These are phyloP conservation scores for Eilema sororculum DNA, from an alignment of 2,888 invertebrate genomes.

Conservation along the genomic window DNA sequence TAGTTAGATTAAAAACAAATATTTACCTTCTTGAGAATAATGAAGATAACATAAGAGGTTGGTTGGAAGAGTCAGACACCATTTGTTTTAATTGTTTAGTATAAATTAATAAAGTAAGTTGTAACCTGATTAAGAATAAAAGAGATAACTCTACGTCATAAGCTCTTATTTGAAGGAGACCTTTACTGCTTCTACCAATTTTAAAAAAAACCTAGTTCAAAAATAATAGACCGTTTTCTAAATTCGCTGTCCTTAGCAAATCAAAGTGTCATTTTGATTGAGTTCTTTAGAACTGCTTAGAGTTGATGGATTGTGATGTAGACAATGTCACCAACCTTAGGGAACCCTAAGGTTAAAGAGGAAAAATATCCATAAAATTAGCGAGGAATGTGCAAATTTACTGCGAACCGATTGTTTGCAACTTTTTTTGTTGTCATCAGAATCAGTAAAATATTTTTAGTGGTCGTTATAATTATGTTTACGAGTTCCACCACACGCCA, in stretches of 20 bases:
- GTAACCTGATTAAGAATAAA: neutral
- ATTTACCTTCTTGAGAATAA: too few relatives aligned
- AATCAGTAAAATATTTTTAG: conserved; percentile 61
- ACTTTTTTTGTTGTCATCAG: conserved; percentile 55
- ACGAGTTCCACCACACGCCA: conserved; percentile 62
- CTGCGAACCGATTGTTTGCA: conserved; percentile 48
- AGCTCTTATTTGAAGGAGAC: neutral
- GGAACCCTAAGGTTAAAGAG: neutral
- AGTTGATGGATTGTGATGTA: neutral
- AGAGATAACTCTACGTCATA: too few relatives aligned
- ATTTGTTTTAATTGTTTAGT: too few relatives aligned
- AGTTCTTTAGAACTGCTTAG: neutral
- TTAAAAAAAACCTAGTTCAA: neutral
- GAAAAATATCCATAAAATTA: conserved; percentile 38
- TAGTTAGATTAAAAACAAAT: too few relatives aligned
- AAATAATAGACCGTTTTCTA: neutral
- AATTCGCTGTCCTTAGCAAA: neutral
- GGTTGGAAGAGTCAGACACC: too few relatives aligned
- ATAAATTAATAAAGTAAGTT: too few relatives aligned
- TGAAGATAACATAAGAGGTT: too few relatives aligned
- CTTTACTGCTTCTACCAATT: neutral
- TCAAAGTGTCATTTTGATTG: neutral
- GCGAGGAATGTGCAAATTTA: conserved; percentile 41
- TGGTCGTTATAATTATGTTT: conserved; percentile 69
- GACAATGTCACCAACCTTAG: neutral